Base-by-base conservation (phyloP, 2,113 vertebrate species). In the Cardinalis cardinalis region DNA sequence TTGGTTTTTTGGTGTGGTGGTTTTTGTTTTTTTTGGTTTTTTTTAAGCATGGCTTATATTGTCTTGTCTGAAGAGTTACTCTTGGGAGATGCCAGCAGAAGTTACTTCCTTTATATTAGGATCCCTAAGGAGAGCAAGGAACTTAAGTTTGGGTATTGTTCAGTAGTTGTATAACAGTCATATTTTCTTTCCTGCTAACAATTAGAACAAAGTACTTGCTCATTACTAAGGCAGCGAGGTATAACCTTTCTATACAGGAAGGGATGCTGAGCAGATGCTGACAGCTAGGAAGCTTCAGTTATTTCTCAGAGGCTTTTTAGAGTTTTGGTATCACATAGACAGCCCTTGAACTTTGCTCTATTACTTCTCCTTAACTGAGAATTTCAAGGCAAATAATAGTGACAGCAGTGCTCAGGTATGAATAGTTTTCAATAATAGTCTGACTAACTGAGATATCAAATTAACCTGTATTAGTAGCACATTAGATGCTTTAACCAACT, bases 101-200 rank as follows among this genome's bases (percentile, higher is more conserved):
- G 26, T 85, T 34, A 18, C 31, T 81, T 81, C 40, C 65, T 56
- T 84, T 48, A 2, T 44, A 32, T 64, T 14, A 23, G 19, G 24
- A 58, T 2, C 38, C 40, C 73, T 14, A 31, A 43, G 65, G 48
- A 87, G 81, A 82, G 7, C 3, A 12, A 40, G 53, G 31, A 79
- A 16, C 52, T 88, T 32, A 32, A 44, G 38, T 59, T 12, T 36
- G 31, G 32, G 14, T 55, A 36, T 51, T 86, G 32, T 46, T 92
- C 31, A 12, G 43, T n/a, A 55, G 71, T 66, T 91, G 65, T 83
- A 3, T 56, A 82, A 71, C 13, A 60, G 41, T 38, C 7, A 5
- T 34, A 19, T 82, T 92, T 88, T 88, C 41, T 85, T 86, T 63
- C 55, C 46, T 66, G 34, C 51, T 93, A 89, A 70, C 75, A 66